phyloP scores from a whole-genome alignment of 2,888 invertebrate genomes.

The Amphipoea oculea region DNA sequence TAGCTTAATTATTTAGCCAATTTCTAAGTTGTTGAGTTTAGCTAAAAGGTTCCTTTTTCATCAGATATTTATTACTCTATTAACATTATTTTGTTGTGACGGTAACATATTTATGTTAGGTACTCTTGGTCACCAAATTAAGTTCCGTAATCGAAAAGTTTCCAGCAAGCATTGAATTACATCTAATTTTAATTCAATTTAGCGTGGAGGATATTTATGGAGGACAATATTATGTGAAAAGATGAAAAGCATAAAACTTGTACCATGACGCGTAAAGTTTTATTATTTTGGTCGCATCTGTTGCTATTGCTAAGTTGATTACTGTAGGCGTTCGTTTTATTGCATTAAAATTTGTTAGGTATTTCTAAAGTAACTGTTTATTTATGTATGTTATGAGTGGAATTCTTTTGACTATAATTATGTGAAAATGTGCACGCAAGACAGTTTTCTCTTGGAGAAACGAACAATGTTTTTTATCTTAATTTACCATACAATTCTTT shows the following conservation, averaged over 20 bases:
- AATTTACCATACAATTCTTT: not conserved
- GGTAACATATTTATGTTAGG: not conserved
- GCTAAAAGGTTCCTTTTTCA: not conserved
- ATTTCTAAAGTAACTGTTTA: constrained; percentile 2
- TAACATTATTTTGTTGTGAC: not conserved
- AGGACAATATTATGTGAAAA: constrained; percentile 4
- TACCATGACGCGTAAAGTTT: constrained; percentile 19
- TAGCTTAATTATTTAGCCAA: not conserved
- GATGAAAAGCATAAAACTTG: constrained; percentile 24
- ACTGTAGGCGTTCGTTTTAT: constrained; percentile 17
- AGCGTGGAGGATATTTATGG: not conserved
- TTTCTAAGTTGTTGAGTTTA: not conserved
- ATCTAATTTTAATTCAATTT: constrained; percentile 30
- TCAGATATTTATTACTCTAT: not conserved
- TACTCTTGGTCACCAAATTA: not conserved
- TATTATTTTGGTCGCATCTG: constrained; percentile 7
- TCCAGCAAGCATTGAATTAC: constrained; percentile 17
- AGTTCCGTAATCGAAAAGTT: constrained; percentile 26
- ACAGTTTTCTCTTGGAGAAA: not conserved
- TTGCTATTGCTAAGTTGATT: constrained; percentile 26
- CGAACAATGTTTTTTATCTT: not conserved
- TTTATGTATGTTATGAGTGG: not conserved
- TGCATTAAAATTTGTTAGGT: constrained; percentile 1
- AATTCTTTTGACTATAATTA: not conserved
- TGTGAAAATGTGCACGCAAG: no score